A percentile compares a stretch with the other conserved stretches of the same genome.
Conservation (phyloP, 2,113 vertebrate species). For the Crotalus tigris region DNA sequence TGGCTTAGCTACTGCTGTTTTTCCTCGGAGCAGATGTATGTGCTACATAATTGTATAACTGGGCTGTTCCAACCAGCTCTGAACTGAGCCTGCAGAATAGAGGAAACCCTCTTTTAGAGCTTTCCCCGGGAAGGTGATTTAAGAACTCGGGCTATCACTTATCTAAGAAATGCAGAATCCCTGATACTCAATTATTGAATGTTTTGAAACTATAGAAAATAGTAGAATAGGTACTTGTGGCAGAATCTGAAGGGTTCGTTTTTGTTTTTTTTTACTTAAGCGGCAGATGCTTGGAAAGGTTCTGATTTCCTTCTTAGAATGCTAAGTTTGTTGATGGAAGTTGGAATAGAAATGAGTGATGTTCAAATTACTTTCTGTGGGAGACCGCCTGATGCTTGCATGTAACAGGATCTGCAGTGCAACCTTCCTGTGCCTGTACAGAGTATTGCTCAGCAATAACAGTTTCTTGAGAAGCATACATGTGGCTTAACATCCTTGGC, state of each 20-base stretch:
- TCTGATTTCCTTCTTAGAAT: conserved; percentile 5
- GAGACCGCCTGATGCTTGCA: background rate
- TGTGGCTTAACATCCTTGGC: background rate
- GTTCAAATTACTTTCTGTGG: background rate
- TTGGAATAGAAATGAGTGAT: conserved; percentile 35
- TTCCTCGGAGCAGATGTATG: conserved; percentile 29
- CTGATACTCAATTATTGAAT: background rate
- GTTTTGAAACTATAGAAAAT: background rate
- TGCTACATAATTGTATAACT: background rate
- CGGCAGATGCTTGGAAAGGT: background rate
- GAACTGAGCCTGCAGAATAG: background rate
- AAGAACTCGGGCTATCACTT: conserved; percentile 10
- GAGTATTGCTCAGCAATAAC: conserved; percentile 4
- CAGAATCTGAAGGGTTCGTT: background rate
- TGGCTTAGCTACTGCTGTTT: background rate
- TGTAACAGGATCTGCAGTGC: background rate
- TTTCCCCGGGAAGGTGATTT: background rate
- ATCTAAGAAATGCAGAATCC: conserved; percentile 14
- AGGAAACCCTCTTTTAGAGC: background rate
- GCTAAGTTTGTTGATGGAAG: conserved; percentile 54
- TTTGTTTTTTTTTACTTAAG: background rate
- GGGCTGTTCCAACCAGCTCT: background rate
- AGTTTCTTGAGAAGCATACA: background rate
- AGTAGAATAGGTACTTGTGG: conserved; percentile 10
- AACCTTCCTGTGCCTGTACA: background rate